Base-by-base conservation (phyloP, 1,140 invertebrate species). In the Stegodyphus mimosarum region DNA sequence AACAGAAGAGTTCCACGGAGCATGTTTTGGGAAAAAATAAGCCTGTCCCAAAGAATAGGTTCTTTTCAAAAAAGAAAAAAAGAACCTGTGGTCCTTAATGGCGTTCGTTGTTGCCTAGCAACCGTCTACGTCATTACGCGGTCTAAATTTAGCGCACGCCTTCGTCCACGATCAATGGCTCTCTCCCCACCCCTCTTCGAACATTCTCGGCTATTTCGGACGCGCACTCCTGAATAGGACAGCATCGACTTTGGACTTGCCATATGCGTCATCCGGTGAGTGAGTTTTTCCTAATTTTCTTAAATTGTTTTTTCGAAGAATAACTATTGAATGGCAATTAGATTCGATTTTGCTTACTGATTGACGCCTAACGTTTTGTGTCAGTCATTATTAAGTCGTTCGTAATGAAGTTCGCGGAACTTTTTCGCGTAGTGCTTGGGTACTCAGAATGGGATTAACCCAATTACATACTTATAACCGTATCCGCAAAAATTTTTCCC, bases 191-290 rank as follows among this genome's bases (percentile, higher is more conserved):
- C 80, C 80, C 69, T n/a, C 63, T 66, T 83, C 73, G 80, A 83
- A 83, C 69, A 83, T 83, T 83, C 80, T 55, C 74, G 80, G 69
- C 53, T 83, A 83, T 83, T 73, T 83, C 74, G 60, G 49, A 74
- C 69, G 7, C 53, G 49, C 80, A 83, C 74, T 83, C 70, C 71
- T 10, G n/a, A 50, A 73, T 49, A 55, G 80, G 60, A 83, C 80
- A 13, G 51, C 71, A n/a, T 33, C 50, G 9, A 10, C 15, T 52
- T 5, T 70, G 80, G 70, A 74, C 80, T 13, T 13, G 0, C 49
- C 33, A 74, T 49, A 83, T 83, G 80, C 70, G 80, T 66, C 48
- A 67, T 74, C 80, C 80, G 49, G 80, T 83, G 74, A 83, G 71
- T 52, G 6, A 0, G 6, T 67, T 6, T 73, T 73, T 63, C 63